phyloP scores from a whole-genome alignment of 2,888 invertebrate genomes.

The Heliconius erato region DNA sequence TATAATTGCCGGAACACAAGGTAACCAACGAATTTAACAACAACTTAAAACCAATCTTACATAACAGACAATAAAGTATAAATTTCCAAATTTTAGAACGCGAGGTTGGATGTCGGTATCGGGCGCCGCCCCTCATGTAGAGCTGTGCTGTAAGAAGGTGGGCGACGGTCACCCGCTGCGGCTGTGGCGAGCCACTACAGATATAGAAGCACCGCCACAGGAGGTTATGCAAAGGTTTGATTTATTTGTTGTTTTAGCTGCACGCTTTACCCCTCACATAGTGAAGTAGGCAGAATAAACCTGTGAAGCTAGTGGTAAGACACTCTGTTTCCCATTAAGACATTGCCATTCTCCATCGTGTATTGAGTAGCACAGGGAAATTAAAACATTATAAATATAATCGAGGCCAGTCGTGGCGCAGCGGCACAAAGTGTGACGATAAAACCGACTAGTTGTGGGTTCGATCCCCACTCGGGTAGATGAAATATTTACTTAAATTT shows the following conservation, averaged over 20 bases:
- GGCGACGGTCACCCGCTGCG: slow-evolving; percentile 96
- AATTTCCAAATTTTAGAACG: slow-evolving; percentile 85
- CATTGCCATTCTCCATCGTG: neutral
- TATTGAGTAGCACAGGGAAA: no score
- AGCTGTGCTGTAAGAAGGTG: slow-evolving; percentile 96
- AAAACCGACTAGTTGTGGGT: no score
- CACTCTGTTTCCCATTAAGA: neutral
- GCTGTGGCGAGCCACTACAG: slow-evolving; percentile 95
- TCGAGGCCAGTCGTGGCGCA: no score
- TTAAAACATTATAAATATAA: no score
- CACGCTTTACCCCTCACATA: neutral
- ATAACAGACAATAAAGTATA: slow-evolving; percentile 21
- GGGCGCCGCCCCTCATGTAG: slow-evolving; percentile 90
- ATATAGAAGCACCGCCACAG: slow-evolving; percentile 96
- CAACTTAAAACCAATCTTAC: neutral
- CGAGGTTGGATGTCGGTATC: slow-evolving; percentile 93
- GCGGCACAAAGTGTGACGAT: no score
- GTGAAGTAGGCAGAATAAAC: neutral
- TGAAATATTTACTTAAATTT: no score
- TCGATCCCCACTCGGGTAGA: no score
- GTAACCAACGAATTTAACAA: neutral
- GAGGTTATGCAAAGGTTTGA: slow-evolving; percentile 88
- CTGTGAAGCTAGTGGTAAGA: neutral
- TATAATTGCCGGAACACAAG: neutral
- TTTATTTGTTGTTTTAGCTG: neutral